These are phyloP conservation scores for Scomber colias DNA, from an alignment of 2,113 vertebrate species.

Conservation along the genomic window DNA sequence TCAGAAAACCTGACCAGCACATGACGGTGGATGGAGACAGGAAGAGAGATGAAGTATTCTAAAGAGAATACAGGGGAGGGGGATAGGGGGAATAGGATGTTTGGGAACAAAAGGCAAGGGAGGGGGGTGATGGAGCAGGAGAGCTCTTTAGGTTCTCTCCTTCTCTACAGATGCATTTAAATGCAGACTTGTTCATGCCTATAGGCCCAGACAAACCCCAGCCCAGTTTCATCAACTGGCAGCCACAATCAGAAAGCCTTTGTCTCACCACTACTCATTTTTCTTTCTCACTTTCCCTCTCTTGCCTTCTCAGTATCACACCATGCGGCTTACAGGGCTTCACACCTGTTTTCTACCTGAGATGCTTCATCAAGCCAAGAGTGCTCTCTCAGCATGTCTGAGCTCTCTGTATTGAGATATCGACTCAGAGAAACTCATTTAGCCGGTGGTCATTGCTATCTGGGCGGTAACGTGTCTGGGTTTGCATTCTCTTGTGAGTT, in stretches of 20 bases:
- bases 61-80: constrained; percentile 8
- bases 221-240: constrained; percentile 41
- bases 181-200: constrained; percentile 36
- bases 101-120: constrained; percentile 31
- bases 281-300: constrained; percentile 18
- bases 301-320: neutral
- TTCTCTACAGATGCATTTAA: constrained; percentile 50
- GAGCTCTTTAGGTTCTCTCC: constrained; percentile 32
- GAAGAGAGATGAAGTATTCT: constrained; percentile 32
- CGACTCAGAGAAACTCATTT: constrained; percentile 61
- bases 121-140: constrained; percentile 12
- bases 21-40: constrained; percentile 6
- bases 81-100: constrained; percentile 49
- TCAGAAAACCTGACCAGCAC: constrained; percentile 21
- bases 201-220: constrained; percentile 34
- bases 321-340: neutral
- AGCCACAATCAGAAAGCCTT: constrained; percentile 46
- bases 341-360: constrained; percentile 44
- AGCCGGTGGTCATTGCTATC: constrained; percentile 38
- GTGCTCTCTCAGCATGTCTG: constrained; percentile 48
- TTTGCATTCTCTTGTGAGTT: constrained; percentile 49
- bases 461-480: constrained; percentile 46
- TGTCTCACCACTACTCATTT: constrained; percentile 27
- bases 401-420: constrained; percentile 48
- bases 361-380: constrained; percentile 32